These are phyloP conservation scores for Lanistes nyassanus DNA, from an alignment of 1,140 invertebrate species.

Conservation along the genomic window DNA sequence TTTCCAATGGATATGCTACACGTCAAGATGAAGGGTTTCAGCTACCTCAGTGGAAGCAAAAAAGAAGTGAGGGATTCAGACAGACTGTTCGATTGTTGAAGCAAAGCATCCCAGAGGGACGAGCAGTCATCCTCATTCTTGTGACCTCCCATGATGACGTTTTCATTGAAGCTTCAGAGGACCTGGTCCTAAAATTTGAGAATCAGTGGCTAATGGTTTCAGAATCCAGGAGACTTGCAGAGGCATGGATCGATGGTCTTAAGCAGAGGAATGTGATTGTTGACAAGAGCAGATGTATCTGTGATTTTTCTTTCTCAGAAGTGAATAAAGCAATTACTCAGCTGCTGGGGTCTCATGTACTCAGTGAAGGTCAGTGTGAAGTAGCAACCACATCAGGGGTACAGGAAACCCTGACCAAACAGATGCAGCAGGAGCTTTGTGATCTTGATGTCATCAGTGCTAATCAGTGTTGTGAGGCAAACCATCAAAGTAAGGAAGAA, in stretches of 20 bases:
- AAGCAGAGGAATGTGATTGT: conserved; percentile 30
- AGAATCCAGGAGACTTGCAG: conserved; percentile 36
- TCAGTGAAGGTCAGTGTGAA: conserved; percentile 28
- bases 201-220: conserved; percentile 50
- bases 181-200: conserved; percentile 41
- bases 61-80: conserved; percentile 45
- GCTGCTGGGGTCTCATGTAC: conserved; percentile 18
- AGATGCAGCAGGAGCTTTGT: conserved; percentile 41
- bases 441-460: conserved; percentile 47
- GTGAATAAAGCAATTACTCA: conserved; percentile 36
- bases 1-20: conserved; percentile 47
- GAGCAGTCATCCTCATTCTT: conserved; percentile 45
- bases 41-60: conserved; percentile 46
- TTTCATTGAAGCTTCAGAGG: conserved; percentile 49
- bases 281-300: conserved; percentile 31
- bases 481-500: conserved; percentile 22
- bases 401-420: conserved; percentile 37
- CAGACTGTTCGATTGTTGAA: conserved; percentile 40
- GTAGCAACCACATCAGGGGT: conserved; percentile 41
- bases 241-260: conserved; percentile 38
- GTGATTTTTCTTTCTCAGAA: conserved; percentile 42
- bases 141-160: conserved; percentile 47
- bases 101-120: conserved; percentile 41
- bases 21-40: conserved; percentile 23
- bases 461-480: conserved; percentile 32